These are phyloP conservation scores for Stegostoma tigrinum DNA, from an alignment of 2,113 vertebrate species.

Conservation along the genomic window DNA sequence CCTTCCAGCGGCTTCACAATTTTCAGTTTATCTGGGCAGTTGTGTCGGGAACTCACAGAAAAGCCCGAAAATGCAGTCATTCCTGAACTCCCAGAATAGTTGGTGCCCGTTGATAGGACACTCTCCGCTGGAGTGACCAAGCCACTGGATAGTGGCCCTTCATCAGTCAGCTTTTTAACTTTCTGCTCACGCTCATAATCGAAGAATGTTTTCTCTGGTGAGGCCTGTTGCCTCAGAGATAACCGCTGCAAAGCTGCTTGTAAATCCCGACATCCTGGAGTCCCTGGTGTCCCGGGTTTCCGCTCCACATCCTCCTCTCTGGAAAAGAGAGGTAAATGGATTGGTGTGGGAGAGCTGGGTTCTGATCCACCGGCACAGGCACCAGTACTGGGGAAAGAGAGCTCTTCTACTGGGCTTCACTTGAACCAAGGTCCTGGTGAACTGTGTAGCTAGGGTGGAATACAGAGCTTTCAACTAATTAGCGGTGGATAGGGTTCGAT, in stretches of 20 bases:
- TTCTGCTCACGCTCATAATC: conserved; percentile 65
- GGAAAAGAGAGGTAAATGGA: background rate
- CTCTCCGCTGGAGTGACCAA: conserved; percentile 71
- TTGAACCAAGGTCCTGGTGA: too few relatives aligned
- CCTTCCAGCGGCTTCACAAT: conserved; percentile 80
- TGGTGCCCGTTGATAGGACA: conserved; percentile 61
- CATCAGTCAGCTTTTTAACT: conserved; percentile 50
- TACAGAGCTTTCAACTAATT: too few relatives aligned
- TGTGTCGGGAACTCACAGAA: conserved; percentile 63
- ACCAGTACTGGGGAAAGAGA: too few relatives aligned
- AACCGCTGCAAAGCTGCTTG: conserved; percentile 68
- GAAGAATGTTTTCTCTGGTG: conserved; percentile 62
- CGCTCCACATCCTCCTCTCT: conserved; percentile 47
- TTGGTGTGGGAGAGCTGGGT: too few relatives aligned
- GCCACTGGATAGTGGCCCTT: conserved; percentile 53
- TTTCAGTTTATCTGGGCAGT: conserved; percentile 74
- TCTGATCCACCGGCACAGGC: too few relatives aligned
- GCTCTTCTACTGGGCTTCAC: too few relatives aligned
- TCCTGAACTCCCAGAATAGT: conserved; percentile 59
- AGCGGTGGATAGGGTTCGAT: too few relatives aligned
- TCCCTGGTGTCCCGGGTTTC: conserved; percentile 57
- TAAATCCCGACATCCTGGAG: conserved; percentile 66
- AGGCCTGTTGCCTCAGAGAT: conserved; percentile 61
- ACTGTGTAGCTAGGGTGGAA: too few relatives aligned
- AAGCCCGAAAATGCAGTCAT: conserved; percentile 55